phyloP scores from a whole-genome alignment of 2,113 vertebrate genomes.

The Strix aluco region DNA sequence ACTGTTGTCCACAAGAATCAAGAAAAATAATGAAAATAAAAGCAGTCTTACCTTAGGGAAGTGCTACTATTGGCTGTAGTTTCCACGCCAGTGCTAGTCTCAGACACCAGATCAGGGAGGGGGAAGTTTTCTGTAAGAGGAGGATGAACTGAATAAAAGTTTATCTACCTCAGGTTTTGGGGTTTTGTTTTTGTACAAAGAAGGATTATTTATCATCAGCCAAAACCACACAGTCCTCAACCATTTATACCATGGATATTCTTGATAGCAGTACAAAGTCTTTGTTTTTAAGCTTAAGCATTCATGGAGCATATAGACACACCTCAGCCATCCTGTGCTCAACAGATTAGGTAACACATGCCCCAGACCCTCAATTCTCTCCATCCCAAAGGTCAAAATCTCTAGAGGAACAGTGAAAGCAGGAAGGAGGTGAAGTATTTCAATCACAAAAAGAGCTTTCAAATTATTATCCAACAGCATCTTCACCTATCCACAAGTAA shows the following conservation, averaged over 20 bases:
- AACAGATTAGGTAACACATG: background rate
- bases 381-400: background rate
- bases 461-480: background rate
- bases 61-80: conserved; percentile 89
- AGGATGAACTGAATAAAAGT: background rate
- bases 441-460: background rate
- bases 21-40: background rate
- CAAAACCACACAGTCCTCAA: background rate
- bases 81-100: conserved; percentile 94
- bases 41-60: conserved; percentile 83
- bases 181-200: background rate
- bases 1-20: background rate
- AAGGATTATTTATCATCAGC: background rate
- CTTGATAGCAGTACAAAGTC: background rate
- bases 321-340: background rate
- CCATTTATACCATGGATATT: background rate
- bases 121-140: conserved; percentile 90
- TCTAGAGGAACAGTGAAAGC: background rate
- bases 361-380: background rate
- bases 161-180: background rate
- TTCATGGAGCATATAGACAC: background rate
- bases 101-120: conserved; percentile 89
- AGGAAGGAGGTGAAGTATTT: background rate
- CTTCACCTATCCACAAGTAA: background rate
- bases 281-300: background rate